Base-by-base conservation (phyloP, 2,113 vertebrate species). In the Cryptomyrus ogoouensis region DNA sequence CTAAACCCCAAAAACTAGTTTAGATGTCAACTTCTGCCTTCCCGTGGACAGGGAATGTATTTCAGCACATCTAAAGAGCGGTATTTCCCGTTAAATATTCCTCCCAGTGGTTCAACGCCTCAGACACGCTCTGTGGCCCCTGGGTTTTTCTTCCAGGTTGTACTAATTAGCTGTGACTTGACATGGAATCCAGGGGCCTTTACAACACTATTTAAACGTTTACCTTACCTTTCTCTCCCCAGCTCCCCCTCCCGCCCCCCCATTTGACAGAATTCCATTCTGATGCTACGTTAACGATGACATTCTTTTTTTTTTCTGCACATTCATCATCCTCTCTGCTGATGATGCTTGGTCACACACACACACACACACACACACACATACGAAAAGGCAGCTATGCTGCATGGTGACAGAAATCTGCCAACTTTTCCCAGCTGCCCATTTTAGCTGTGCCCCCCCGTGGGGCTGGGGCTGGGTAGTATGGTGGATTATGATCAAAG, bases 101-200 rank as follows among this genome's bases (percentile, higher is more conserved):
- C n/a, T 27, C 74, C 58, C 39, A 27, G 46, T 19, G 88, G 62
- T 13, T 83, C 42, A 83, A 3, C 5, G 35, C 70, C 47, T 52
- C 13, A 74, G 50, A 35, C 70, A 83, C 21, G 8, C 44, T 35
- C 66, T 24, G 1, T 74, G 47, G 84, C 83, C 83, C 62, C 56
- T 35, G 44, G 58, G 89, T 15, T 87, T 62, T 35, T 86, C 39
- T 85, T 85, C 56, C 83, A 87, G 83, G 83, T 27, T 86, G 56
- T 70, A 53, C 53, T 70, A 87, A 90, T 90, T 90, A 90, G 89
- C 56, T 74, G 83, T 87, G 84, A 49, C 83, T 70, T 87, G 83
- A 90, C 89, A 87, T 90, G 89, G 89, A 87, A 74, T 87, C 89
- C 89, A 70, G 27, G 56, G 62, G 35, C 46, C 62, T 87, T 87